Conservation (phyloP, 2,113 vertebrate species). For the Pagrus major region DNA sequence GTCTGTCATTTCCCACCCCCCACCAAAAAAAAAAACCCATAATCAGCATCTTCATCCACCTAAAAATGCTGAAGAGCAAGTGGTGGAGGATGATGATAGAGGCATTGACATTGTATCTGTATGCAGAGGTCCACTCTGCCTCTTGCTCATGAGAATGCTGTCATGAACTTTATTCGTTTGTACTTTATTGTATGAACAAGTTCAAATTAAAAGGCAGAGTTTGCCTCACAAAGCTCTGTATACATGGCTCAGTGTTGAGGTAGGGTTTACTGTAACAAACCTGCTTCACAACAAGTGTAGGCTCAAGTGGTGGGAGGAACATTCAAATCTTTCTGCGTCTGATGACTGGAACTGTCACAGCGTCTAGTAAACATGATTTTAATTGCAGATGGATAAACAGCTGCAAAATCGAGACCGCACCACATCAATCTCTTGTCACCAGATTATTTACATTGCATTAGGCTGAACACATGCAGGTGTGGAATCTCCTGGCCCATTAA, state of each 20-base stretch:
- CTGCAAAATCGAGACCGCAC: conserved; percentile 23
- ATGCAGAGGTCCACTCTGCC: background rate
- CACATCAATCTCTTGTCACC: conserved; percentile 10
- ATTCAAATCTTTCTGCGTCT: background rate
- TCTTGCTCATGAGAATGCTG: background rate
- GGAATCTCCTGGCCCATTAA: conserved; percentile 5
- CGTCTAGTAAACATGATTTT: background rate
- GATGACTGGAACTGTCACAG: background rate
- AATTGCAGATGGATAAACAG: conserved; percentile 17
- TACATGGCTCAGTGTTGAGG: background rate
- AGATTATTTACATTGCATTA: conserved; percentile 22
- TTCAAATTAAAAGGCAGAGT: background rate
- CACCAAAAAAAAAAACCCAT: background rate
- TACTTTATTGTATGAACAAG: background rate
- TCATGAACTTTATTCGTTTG: background rate
- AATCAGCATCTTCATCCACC: conserved; percentile 15
- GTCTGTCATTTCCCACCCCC: conserved; percentile 13
- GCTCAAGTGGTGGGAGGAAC: background rate
- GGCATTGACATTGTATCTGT: background rate
- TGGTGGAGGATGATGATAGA: background rate
- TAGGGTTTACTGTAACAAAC: background rate
- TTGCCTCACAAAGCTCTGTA: background rate
- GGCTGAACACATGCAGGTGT: conserved; percentile 36
- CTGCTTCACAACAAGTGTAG: background rate
- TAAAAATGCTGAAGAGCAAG: background rate